These are phyloP conservation scores for Novumbra hubbsi DNA, from an alignment of 2,797 vertebrate species.

Conservation along the genomic window DNA sequence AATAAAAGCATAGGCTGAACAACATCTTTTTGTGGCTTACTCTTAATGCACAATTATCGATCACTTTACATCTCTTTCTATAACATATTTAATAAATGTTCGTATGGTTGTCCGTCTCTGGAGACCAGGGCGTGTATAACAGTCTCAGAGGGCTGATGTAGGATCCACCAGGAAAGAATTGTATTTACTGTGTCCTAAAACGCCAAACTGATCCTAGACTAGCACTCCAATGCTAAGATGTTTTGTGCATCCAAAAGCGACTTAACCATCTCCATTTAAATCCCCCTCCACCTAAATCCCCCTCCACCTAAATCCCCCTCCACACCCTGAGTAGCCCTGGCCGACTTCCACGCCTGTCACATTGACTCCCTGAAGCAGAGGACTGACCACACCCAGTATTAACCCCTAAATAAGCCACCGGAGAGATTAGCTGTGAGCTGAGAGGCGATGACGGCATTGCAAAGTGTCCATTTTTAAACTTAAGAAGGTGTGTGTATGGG, in stretches of 20 bases:
- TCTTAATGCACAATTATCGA: slow-evolving; percentile 38
- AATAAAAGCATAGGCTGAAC: slow-evolving; percentile 61
- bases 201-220: no score
- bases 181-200: no score
- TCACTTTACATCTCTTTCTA: slow-evolving; percentile 44
- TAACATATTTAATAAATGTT: slow-evolving; percentile 9
- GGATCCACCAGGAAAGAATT: no score
- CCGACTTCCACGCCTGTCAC: slow-evolving; percentile 66
- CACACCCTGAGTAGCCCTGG: slow-evolving; percentile 33
- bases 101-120: slow-evolving; percentile 27
- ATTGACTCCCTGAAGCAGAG: slow-evolving; percentile 39
- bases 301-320: slow-evolving; percentile 31
- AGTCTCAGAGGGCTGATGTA: no score
- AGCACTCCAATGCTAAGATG: no score
- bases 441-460: slow-evolving; percentile 53
- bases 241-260: background rate
- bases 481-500: no score
- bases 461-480: slow-evolving; percentile 39
- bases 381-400: slow-evolving; percentile 57
- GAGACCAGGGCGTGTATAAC: background rate
- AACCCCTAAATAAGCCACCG: slow-evolving; percentile 24
- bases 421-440: slow-evolving; percentile 53
- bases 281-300: background rate
- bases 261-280: slow-evolving; percentile 15
- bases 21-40: slow-evolving; percentile 40